Conservation (phyloP, 1,140 invertebrate genomes). For the Diorhabda elongata region DNA sequence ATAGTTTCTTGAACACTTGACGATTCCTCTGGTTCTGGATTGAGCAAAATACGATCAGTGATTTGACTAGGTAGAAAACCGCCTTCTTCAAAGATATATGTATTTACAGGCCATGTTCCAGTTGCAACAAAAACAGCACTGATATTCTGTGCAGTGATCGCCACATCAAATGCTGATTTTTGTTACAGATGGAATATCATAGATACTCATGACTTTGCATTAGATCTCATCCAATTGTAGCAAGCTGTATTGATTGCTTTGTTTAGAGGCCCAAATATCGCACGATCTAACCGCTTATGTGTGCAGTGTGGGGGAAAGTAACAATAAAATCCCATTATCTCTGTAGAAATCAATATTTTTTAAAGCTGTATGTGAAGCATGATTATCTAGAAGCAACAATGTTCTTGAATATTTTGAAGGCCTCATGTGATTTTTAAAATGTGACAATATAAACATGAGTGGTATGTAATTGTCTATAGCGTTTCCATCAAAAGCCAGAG, state of each 20-base stretch:
- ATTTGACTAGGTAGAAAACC: slow-evolving; percentile 16
- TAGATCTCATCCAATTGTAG: slow-evolving; percentile 48
- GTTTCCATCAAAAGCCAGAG: slow-evolving; percentile 42
- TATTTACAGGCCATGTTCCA: slow-evolving; percentile 11
- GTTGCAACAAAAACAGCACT: slow-evolving; percentile 10
- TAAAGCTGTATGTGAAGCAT: slow-evolving; percentile 30
- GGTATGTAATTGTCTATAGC: slow-evolving; percentile 46
- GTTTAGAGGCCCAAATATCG: slow-evolving; percentile 48
- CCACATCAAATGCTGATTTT: slow-evolving; percentile 33
- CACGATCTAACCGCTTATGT: slow-evolving; percentile 44
- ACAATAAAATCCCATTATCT: slow-evolving; percentile 40
- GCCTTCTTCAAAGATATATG: slow-evolving; percentile 13
- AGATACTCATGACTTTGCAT: slow-evolving; percentile 46
- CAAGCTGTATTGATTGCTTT: slow-evolving; percentile 38
- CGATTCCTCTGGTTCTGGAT: slow-evolving; percentile 18
- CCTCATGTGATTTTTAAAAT: slow-evolving; percentile 41
- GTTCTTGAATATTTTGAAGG: slow-evolving; percentile 38
- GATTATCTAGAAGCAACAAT: slow-evolving; percentile 31
- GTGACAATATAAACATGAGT: slow-evolving; percentile 48
- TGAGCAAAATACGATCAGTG: slow-evolving; percentile 13
- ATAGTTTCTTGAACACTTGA: slow-evolving; percentile 4
- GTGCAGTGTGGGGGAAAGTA: slow-evolving; percentile 44
- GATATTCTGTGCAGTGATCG: slow-evolving; percentile 11
- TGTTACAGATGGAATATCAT: slow-evolving; percentile 48
- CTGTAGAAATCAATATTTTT: slow-evolving; percentile 32